phyloP scores from a whole-genome alignment of 2,888 invertebrate species.

The Meteorus colon region DNA sequence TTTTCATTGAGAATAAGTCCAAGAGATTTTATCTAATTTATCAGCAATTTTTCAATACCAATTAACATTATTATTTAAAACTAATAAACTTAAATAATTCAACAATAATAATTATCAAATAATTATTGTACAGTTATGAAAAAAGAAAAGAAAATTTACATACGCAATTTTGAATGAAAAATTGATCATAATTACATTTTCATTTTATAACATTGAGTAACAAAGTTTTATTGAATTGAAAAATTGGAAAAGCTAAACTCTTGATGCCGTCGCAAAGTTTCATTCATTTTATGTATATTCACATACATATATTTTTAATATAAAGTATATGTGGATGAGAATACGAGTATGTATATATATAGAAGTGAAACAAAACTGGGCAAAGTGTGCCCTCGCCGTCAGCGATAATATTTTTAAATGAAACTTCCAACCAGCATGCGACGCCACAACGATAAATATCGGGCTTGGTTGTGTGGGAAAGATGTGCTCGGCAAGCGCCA shows the following conservation, averaged over 20 bases:
- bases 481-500: conserved; percentile 68
- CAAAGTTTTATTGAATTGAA: conserved; percentile 24
- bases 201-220: background rate
- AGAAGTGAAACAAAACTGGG: conserved; percentile 13
- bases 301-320: background rate
- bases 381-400: conserved; percentile 56
- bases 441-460: conserved; percentile 68
- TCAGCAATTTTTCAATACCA: too few species aligned
- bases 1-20: too few species aligned
- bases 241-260: too few species aligned
- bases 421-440: conserved; percentile 60
- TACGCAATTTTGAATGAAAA: too few species aligned
- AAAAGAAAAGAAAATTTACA: too few species aligned
- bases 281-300: background rate
- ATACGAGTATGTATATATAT: background rate
- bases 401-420: conserved; percentile 70
- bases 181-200: too few species aligned
- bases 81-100: too few species aligned
- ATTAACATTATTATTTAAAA: too few species aligned
- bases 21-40: too few species aligned
- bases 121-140: too few species aligned
- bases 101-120: too few species aligned
- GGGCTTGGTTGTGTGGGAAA: conserved; percentile 63
- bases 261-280: too few species aligned
- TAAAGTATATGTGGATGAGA: background rate